Conservation (phyloP, 2,113 vertebrate genomes). For the Oryzias curvinotus region DNA sequence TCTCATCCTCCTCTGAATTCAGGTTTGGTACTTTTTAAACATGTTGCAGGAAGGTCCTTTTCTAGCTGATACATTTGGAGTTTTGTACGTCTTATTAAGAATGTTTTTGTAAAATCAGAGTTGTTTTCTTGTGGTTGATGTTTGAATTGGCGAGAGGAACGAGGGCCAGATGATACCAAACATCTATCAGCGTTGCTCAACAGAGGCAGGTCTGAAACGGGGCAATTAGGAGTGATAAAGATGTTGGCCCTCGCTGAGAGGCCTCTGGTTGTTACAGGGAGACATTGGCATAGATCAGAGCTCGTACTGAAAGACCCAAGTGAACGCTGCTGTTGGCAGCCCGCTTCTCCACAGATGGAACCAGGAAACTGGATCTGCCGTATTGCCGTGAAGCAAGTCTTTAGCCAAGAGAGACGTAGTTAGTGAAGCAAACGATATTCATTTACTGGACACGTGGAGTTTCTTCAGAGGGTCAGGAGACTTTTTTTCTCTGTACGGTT, state of each 20-base stretch:
- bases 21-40: too few relatives aligned
- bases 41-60: not conserved
- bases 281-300: constrained; percentile 39
- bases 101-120: not conserved
- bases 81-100: not conserved
- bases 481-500: not conserved
- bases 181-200: constrained; percentile 45
- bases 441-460: constrained; percentile 42
- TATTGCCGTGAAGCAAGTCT: constrained; percentile 59
- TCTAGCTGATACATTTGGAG: not conserved
- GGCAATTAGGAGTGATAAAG: constrained; percentile 68
- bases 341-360: constrained; percentile 55
- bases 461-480: constrained; percentile 22
- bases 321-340: constrained; percentile 66
- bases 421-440: constrained; percentile 56
- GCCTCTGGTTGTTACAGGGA: constrained; percentile 70
- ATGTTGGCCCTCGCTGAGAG: constrained; percentile 45
- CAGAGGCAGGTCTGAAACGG: constrained; percentile 52
- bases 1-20: too few relatives aligned
- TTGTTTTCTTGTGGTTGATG: constrained; percentile 10
- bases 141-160: constrained; percentile 12
- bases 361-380: constrained; percentile 61
- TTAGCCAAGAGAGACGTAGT: constrained; percentile 47
- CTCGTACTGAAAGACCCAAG: constrained; percentile 48
- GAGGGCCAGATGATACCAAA: constrained; percentile 18